phyloP scores from a whole-genome alignment of 2,113 vertebrate species.

The Pterocles gutturalis region DNA sequence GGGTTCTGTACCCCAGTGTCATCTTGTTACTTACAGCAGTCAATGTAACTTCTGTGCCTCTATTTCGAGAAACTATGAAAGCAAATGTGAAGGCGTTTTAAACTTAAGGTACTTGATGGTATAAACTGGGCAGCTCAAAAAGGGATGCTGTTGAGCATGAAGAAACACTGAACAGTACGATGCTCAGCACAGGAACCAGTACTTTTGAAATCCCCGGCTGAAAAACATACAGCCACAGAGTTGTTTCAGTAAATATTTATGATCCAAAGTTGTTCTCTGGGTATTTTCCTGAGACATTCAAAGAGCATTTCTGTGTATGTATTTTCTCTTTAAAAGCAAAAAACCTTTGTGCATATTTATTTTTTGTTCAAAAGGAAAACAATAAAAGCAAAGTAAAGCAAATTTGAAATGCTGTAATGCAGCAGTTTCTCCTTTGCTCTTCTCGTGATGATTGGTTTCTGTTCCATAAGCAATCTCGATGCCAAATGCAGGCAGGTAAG shows the following conservation, averaged over 20 bases:
- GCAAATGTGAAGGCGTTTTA: not conserved
- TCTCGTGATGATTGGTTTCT: not conserved
- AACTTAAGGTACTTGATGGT: not conserved
- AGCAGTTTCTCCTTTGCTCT: not conserved
- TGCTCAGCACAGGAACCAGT: accelerated
- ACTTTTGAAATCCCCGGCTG: not conserved
- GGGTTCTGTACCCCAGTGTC: not conserved
- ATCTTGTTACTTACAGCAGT: not conserved
- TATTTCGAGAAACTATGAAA: not conserved
- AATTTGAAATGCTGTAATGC: not conserved
- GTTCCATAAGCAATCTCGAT: not conserved
- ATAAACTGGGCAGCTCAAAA: not conserved
- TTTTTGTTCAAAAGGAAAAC: not conserved
- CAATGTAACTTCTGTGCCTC: not conserved
- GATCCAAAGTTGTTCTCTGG: not conserved
- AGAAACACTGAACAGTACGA: not conserved
- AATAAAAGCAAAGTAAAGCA: not conserved
- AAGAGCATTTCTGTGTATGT: not conserved
- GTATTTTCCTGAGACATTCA: not conserved
- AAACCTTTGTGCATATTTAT: not conserved
- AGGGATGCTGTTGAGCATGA: not conserved
- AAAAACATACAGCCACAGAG: not conserved
- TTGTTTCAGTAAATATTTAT: not conserved
- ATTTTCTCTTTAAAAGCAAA: not conserved
- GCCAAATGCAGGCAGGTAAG: not conserved